Evolutionary conservation across 1,140 invertebrate species (phyloP), one percentile per base, ranked within the genome.

Genomic region (Drosophila cardini): DNA sequence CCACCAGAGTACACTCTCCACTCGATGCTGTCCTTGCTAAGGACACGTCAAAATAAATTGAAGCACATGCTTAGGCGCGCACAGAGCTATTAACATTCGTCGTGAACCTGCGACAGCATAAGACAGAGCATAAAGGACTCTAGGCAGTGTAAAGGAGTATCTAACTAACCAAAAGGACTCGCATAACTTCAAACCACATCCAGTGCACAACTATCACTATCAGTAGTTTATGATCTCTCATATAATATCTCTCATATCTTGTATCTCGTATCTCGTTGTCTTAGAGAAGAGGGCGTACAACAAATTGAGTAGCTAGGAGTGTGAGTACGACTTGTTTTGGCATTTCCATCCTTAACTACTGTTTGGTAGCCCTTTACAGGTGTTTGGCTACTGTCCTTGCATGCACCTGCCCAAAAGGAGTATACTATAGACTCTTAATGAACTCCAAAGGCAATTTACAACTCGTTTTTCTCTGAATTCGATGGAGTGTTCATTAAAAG

Each of bases 41-140:
- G 80, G 65, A 72, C 58, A 63, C 58, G 55, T 78, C 82, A 78
- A 78, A 68, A 86, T 87, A 86, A 86, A 86, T 83, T 87, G 83
- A 83, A 87, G 84, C 79, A 87, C 84, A 87, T 87, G 83, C 84
- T 83, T 83, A 83, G 80, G 76, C 79, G 83, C 83, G 46, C 83
- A 74, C 69, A 79, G 57, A 76, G 61, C 72, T 43, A 80, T 80
- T 89, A 79, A 80, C 76, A 83, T 80, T 87, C 74, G 18, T 13
- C 30, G 13, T 32, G 48, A 52, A 26, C 26, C 11, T 11, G 0
- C 11, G n/a, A 79, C 77, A 53, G 52, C 1, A 57, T 11, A 57
- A 11, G 38, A 58, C 21, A 9, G 40, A 9, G 16, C 43, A 18
- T 3, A 10, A 16, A 53, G 30, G 50, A 36, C 32, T 36, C 32